Percentiles rank a stretch among this genome's conserved stretches.
Evolutionary conservation across 2,888 invertebrate genomes (phyloP).

Genomic region (Brachypterus glaber): DNA sequence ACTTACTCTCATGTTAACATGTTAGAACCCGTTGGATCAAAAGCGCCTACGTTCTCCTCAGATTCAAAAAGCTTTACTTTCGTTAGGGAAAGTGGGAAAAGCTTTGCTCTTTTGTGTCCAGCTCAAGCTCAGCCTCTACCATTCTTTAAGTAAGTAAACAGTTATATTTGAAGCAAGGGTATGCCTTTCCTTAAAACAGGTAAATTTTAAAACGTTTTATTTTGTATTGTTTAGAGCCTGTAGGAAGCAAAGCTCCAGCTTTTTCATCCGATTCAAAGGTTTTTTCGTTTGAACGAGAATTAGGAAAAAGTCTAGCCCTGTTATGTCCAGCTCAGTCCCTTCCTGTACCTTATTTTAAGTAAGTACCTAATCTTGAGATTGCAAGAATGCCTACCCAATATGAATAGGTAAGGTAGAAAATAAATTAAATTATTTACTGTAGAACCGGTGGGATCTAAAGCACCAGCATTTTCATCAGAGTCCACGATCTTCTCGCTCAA

Average conservation of each 20-base stretch:
- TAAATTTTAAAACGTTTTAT: slow-evolving; percentile 22
- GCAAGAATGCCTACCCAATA: too few relatives aligned
- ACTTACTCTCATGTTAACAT: too few relatives aligned
- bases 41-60: slow-evolving; percentile 42
- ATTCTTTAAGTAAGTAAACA: slow-evolving; percentile 48
- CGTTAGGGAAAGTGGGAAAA: slow-evolving; percentile 44
- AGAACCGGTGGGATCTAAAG: slow-evolving; percentile 49
- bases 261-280: slow-evolving; percentile 39
- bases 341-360: slow-evolving; percentile 34
- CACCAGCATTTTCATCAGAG: slow-evolving; percentile 41
- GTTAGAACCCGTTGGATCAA: slow-evolving; percentile 47
- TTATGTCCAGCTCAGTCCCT: slow-evolving; percentile 56
- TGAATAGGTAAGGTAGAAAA: too few relatives aligned
- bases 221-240: slow-evolving; percentile 39
- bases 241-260: slow-evolving; percentile 44
- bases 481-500: slow-evolving; percentile 43
- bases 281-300: slow-evolving; percentile 38
- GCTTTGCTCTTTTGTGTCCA: slow-evolving; percentile 63
- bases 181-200: slow-evolving; percentile 11
- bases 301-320: slow-evolving; percentile 42
- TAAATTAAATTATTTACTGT: slow-evolving; percentile 26
- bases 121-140: slow-evolving; percentile 66
- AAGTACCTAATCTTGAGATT: too few relatives aligned
- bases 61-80: slow-evolving; percentile 43
- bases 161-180: slow-evolving; percentile 34